phyloP scores from a whole-genome alignment of 2,888 invertebrate species.

The Lacanobia wlatinum region DNA sequence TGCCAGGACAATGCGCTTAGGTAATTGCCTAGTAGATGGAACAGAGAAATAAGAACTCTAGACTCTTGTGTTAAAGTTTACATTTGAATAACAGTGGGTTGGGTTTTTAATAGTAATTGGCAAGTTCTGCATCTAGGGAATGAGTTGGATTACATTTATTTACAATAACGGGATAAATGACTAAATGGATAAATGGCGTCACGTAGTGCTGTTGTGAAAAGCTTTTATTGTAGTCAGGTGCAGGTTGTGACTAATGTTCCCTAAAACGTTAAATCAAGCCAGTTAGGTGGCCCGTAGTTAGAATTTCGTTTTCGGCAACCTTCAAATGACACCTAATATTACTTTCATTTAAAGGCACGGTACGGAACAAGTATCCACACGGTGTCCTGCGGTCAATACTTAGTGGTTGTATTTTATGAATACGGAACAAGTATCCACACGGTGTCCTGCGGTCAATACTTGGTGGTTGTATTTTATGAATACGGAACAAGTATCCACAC shows the following conservation, averaged over 20 bases:
- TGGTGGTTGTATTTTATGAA: too few relatives aligned
- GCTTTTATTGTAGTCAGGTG: neutral
- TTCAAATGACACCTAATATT: neutral
- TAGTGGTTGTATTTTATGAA: too few relatives aligned
- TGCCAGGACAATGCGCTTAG: neutral
- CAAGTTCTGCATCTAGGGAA: conserved; percentile 5
- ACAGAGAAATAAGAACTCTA: neutral
- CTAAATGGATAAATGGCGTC: neutral
- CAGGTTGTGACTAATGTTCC: neutral
- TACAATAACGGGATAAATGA: neutral
- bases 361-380: too few relatives aligned
- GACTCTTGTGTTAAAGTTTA: neutral
- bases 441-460: too few relatives aligned
- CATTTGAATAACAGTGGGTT: neutral
- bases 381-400: too few relatives aligned
- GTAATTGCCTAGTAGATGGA: conserved; percentile 12
- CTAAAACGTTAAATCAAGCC: neutral
- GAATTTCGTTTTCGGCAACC: neutral
- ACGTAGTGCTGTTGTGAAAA: neutral
- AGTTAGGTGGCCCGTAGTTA: neutral
- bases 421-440: too few relatives aligned
- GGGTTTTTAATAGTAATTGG: neutral
- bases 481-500: too few relatives aligned
- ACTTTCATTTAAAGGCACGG: too few relatives aligned
- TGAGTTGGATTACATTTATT: conserved; percentile 5